These are phyloP conservation scores for Monopis laevigella DNA, from an alignment of 2,888 invertebrate genomes.

Conservation along the genomic window DNA sequence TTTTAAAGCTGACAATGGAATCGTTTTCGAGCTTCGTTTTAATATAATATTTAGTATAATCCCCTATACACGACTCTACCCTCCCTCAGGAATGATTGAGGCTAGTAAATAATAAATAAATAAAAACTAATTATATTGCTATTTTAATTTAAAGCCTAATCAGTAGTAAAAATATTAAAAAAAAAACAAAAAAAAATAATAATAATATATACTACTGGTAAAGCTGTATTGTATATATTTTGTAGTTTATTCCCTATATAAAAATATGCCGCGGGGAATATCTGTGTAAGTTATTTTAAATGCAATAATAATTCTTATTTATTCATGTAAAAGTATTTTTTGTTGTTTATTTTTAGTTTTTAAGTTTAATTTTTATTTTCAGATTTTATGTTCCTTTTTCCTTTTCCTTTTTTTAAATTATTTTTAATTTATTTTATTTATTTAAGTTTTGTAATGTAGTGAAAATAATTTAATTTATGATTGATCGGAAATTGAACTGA, in stretches of 20 bases:
- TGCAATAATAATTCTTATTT: too few species aligned
- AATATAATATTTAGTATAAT: conserved; percentile 8
- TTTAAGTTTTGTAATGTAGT: background rate
- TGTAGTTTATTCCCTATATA: too few species aligned
- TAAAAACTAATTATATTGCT: background rate
- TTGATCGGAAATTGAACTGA: background rate
- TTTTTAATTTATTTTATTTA: background rate
- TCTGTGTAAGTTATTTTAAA: too few species aligned
- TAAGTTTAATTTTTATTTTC: conserved; percentile 1
- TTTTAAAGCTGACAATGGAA: background rate
- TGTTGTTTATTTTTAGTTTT: background rate
- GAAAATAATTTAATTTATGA: background rate
- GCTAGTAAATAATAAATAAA: conserved; percentile 55
- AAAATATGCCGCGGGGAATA: too few species aligned
- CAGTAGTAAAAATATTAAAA: too few species aligned
- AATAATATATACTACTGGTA: too few species aligned
- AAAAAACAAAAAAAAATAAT: too few species aligned
- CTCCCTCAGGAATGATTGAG: conserved; percentile 35
- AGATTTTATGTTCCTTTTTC: conserved; percentile 2
- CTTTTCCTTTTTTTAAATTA: background rate
- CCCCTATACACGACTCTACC: conserved; percentile 45
- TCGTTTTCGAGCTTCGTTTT: background rate
- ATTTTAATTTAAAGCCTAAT: too few species aligned
- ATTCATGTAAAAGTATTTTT: background rate
- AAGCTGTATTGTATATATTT: too few species aligned